These are phyloP conservation scores for Adela reaumurella DNA, from an alignment of 2,888 invertebrate species.

Conservation along the genomic window DNA sequence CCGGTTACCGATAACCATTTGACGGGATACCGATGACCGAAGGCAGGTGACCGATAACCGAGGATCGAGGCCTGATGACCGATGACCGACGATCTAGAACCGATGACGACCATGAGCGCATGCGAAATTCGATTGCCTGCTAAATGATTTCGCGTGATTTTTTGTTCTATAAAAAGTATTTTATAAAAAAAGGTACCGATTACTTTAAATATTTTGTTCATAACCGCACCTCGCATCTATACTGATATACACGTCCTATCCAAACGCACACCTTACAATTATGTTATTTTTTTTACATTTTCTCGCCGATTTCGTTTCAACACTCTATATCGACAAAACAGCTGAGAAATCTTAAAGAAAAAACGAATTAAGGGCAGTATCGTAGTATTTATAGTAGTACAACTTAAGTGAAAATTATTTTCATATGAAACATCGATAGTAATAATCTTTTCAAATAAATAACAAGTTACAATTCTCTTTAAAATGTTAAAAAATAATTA, in stretches of 20 bases:
- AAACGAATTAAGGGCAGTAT: slow-evolving; percentile 44
- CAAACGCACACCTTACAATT: slow-evolving; percentile 13
- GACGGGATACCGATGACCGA: too few species aligned
- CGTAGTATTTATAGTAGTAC: slow-evolving; percentile 35
- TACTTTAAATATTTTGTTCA: background rate
- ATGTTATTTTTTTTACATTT: slow-evolving; percentile 13
- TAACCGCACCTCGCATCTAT: background rate
- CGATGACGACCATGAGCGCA: too few species aligned
- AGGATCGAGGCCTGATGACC: too few species aligned
- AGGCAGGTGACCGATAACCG: too few species aligned
- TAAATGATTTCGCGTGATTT: slow-evolving; percentile 17
- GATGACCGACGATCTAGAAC: too few species aligned
- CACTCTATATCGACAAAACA: slow-evolving; percentile 18
- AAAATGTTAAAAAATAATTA: slow-evolving; percentile 47
- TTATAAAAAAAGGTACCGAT: background rate
- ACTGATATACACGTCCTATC: background rate
- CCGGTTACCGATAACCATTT: too few species aligned
- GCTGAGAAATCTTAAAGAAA: slow-evolving; percentile 30
- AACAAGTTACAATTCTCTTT: slow-evolving; percentile 49
- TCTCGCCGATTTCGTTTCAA: slow-evolving; percentile 12
- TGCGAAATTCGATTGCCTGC: slow-evolving; percentile 36
- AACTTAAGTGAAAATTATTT: slow-evolving; percentile 44
- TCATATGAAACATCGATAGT: slow-evolving; percentile 47
- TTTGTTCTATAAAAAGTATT: slow-evolving; percentile 12
- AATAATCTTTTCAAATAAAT: slow-evolving; percentile 57